Evolutionary conservation across 2,797 vertebrate genomes (phyloP), one percentile per base, ranked within the genome.

Genomic region (Staurois parvus): DNA sequence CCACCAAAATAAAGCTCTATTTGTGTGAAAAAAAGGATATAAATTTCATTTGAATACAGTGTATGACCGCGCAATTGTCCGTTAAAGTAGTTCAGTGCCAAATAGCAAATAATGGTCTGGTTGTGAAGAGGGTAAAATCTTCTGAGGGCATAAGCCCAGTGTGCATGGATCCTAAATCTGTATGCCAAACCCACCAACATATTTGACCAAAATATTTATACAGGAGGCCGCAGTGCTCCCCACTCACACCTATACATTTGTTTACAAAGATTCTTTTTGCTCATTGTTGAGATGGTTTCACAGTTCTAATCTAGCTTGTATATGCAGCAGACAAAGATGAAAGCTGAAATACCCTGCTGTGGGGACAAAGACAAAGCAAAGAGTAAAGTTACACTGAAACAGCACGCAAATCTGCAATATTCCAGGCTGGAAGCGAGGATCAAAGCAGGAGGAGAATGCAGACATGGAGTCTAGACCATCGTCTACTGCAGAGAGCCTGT

Each of bases 341-440:
- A 56, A 70, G 29, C 21, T 0, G 42, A 76, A 76, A 76, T 29
- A 5, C 32, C 45, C 45, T 17, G 74, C 74, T 77, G 74, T 24
- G 74, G 74, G 19, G 28, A 72, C 15, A 42, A 73, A 70, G 59
- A 68, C 76, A 80, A 85, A 80, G 70, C 75, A 72, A 72, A 75
- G 67, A 37, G 72, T 67, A 68, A 42, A 66, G 42, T 81, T 80
- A 89, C 79, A 88, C 87, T 83, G 62, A 86, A 80, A 88, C 84
- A 42, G 28, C 69, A 83, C 67, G 74, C 56, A 72, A 78, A 94
- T 94, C 96, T 92, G 90, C 89, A 93, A 92, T 89, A 93, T 52
- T 92, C 92, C 84, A 72, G 90, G 92, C 94, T 95, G 96, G 95
- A 95, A 96, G 94, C 91, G 94, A 93, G 88, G 92, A 96, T 96